Evolutionary conservation across 1,140 invertebrate species (phyloP), one percentile per base, ranked within the genome.

Genomic region (Campoletis sonorensis): DNA sequence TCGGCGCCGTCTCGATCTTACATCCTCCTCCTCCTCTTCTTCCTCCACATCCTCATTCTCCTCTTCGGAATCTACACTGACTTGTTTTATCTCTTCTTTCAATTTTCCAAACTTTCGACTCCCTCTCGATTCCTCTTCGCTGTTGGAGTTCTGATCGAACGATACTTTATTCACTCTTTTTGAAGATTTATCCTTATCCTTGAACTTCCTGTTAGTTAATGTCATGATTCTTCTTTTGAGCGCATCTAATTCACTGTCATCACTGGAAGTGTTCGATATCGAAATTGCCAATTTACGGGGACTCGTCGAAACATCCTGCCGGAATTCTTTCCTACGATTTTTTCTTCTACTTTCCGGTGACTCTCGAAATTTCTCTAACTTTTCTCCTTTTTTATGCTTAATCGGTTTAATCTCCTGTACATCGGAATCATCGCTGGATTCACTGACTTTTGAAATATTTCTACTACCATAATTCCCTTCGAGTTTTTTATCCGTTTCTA

Each of bases 401-500:
- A 68, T 8, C 49, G 15, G 11, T 18, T 33, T 79, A 30, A 40
- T 71, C 45, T 61, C 58, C 40, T 78, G 45, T 80, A 79, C 64
- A 27, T 30, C 61, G 0, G 23, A 54, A 70, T 79, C 79, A n/a
- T 79, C 81, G 16, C 61, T 83, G n/a, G 45, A 68, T 54, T 11
- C 73, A 76, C 16, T 27, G 18, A n/a, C n/a, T 21, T 1, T 54
- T 54, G 18, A 54, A n/a, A 54, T 58, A 72, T n/a, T 61, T 72
- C 16, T 10, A 33, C 77, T 30, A 26, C 73, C 18, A 64, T 23
- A 15, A 64, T 64, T 27, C 11, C 15, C 18, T 21, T 64, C 23
- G 11, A 64, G n/a, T 15, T 64, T 64, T 26, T 23, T 64, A 10
- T 4, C 27, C 23, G 23, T 58, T 68, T 37, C 26, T 23, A 27